phyloP scores from a whole-genome alignment of 1,140 invertebrate species.

The Micrasema minimum region DNA sequence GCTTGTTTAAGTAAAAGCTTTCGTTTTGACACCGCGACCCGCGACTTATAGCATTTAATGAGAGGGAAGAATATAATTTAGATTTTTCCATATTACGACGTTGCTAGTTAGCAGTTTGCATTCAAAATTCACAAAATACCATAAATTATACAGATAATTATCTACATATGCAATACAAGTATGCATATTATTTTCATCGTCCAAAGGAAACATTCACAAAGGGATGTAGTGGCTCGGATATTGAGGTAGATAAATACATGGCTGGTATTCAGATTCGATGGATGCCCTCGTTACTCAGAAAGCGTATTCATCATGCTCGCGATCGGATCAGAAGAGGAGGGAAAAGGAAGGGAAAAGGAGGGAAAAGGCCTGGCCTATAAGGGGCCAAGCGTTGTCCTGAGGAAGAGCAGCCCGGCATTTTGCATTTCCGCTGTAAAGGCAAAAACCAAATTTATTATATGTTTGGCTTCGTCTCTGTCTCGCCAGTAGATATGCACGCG shows the following conservation, averaged over 20 bases:
- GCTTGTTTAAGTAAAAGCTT: too few relatives aligned
- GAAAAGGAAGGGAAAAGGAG: slow-evolving; percentile 23
- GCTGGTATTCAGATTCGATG: slow-evolving; percentile 5
- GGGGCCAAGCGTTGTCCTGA: slow-evolving; percentile 6
- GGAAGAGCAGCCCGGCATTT: slow-evolving; percentile 21
- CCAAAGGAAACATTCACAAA: too few relatives aligned
- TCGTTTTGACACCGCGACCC: too few relatives aligned
- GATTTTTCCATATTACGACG: too few relatives aligned
- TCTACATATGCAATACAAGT: too few relatives aligned
- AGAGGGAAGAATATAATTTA: too few relatives aligned
- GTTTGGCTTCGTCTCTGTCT: slow-evolving; percentile 30
- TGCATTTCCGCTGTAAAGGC: slow-evolving; percentile 38
- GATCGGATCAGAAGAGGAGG: slow-evolving; percentile 19
- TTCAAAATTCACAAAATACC: too few relatives aligned
- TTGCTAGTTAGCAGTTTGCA: too few relatives aligned
- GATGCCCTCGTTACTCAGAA: slow-evolving; percentile 10
- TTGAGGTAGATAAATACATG: not conserved
- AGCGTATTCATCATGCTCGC: slow-evolving; percentile 16
- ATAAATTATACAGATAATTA: too few relatives aligned
- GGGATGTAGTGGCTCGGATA: too few relatives aligned
- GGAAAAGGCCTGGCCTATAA: slow-evolving; percentile 22
- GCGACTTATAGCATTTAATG: too few relatives aligned
- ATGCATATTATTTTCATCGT: too few relatives aligned
- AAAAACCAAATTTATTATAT: slow-evolving; percentile 46
- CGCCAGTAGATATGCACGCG: slow-evolving; percentile 22